These are phyloP conservation scores for Goniozus legneri DNA, from an alignment of 1,140 invertebrate genomes.

Conservation along the genomic window DNA sequence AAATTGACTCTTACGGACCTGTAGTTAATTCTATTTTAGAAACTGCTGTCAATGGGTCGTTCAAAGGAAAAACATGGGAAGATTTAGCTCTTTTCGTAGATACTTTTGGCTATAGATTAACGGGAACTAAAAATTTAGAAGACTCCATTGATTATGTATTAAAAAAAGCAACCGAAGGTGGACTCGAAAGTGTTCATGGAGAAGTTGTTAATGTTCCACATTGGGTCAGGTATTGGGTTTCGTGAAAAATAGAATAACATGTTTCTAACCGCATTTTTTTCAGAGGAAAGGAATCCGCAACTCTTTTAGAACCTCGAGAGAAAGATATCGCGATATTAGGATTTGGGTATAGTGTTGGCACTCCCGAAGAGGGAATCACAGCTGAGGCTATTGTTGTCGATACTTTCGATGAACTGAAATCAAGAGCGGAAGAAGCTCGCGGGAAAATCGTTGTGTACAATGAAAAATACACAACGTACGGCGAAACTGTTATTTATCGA, in stretches of 20 bases:
- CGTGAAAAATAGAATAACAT: too few relatives aligned
- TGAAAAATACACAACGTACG: conserved; percentile 64
- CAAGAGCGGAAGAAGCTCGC: conserved; percentile 50
- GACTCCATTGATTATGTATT: conserved; percentile 72
- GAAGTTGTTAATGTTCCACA: conserved; percentile 57
- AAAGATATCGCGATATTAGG: conserved; percentile 63
- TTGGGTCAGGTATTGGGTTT: conserved; percentile 62
- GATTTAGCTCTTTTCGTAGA: conserved; percentile 69
- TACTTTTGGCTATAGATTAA: conserved; percentile 66
- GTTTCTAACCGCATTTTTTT: conserved; percentile 23
- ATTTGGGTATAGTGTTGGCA: conserved; percentile 65
- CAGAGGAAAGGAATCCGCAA: conserved; percentile 64
- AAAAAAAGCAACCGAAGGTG: conserved; percentile 52
- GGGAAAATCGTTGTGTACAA: conserved; percentile 79
- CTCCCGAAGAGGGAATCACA: conserved; percentile 64
- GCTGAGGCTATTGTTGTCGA: conserved; percentile 69
- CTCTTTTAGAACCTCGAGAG: conserved; percentile 58
- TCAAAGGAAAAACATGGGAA: conserved; percentile 59
- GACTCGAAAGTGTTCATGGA: conserved; percentile 63
- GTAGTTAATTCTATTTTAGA: conserved; percentile 60
- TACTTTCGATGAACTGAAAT: conserved; percentile 64
- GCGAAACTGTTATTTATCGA: conserved; percentile 61
- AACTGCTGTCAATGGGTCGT: conserved; percentile 56
- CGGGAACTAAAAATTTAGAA: conserved; percentile 65
- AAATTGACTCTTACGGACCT: conserved; percentile 60